Evolutionary conservation across 1,140 invertebrate species (phyloP).

Genomic region (Carcinoscorpius rotundicauda): DNA sequence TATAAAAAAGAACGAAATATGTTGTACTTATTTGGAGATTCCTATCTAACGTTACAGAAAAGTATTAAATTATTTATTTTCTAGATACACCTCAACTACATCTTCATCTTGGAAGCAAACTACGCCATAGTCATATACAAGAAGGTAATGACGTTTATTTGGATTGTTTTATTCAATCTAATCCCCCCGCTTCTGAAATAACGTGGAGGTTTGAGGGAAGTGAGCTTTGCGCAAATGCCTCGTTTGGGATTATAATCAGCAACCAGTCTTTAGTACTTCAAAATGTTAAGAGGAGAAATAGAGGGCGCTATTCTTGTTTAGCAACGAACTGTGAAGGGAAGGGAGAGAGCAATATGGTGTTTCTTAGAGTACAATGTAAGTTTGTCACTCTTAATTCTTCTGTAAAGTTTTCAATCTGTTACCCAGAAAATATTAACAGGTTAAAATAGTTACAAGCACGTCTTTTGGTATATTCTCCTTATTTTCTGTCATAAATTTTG

Average conservation of each 20-base stretch:
- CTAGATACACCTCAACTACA: conserved; percentile 73
- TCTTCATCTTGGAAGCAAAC: conserved; percentile 46
- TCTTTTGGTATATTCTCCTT: too few relatives aligned
- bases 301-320: conserved; percentile 22
- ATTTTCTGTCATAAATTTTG: too few relatives aligned
- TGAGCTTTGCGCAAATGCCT: conserved; percentile 27
- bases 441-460: too few relatives aligned
- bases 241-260: conserved; percentile 48
- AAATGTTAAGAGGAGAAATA: conserved; percentile 16
- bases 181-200: conserved; percentile 63
- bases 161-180: conserved; percentile 74
- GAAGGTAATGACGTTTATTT: conserved; percentile 73
- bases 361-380: conserved; percentile 24
- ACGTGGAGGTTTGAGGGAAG: conserved; percentile 62
- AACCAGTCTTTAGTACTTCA: conserved; percentile 19
- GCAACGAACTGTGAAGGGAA: conserved; percentile 24
- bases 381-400: conserved; percentile 4
- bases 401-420: not conserved
- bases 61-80: conserved; percentile 11
- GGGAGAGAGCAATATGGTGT: conserved; percentile 20
- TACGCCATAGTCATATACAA: conserved; percentile 57
- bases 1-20: too few relatives aligned
- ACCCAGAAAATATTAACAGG: too few relatives aligned
- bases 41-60: too few relatives aligned
- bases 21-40: too few relatives aligned